Conservation (phyloP, 2,797 vertebrate species). For the Varecia variegata region DNA sequence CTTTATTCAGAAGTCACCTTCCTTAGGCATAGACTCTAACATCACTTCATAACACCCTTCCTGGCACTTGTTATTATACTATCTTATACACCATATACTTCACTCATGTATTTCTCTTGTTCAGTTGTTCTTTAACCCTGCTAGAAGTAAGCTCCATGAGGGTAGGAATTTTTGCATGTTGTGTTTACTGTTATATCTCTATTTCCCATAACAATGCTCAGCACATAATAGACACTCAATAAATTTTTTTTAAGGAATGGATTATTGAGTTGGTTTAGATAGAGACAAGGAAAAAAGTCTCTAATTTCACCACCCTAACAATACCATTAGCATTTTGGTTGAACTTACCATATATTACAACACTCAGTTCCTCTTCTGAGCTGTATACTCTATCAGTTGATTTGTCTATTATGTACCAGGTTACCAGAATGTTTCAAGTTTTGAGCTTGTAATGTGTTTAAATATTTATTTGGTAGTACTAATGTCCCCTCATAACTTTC, state of each 20-base stretch:
- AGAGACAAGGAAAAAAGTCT: neutral
- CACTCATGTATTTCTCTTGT: neutral
- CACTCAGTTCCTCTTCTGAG: neutral
- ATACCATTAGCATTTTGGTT: neutral
- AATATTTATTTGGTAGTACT: neutral
- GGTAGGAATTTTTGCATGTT: neutral
- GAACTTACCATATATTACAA: neutral
- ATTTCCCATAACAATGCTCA: neutral
- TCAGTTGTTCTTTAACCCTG: neutral
- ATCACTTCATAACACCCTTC: neutral
- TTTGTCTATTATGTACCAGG: neutral
- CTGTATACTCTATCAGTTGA: neutral
- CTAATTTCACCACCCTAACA: neutral
- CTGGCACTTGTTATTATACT: neutral
- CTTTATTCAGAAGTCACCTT: conserved; percentile 15
- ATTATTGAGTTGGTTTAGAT: neutral
- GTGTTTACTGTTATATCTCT: neutral
- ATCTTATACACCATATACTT: neutral
- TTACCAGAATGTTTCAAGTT: neutral
- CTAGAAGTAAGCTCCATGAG: neutral
- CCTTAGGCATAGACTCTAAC: neutral
- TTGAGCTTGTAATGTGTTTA: neutral
- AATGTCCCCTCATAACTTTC: neutral
- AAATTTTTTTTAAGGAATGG: neutral
- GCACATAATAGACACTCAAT: neutral